Conservation (phyloP, 2,113 vertebrate genomes). For the Tor tambroides region DNA sequence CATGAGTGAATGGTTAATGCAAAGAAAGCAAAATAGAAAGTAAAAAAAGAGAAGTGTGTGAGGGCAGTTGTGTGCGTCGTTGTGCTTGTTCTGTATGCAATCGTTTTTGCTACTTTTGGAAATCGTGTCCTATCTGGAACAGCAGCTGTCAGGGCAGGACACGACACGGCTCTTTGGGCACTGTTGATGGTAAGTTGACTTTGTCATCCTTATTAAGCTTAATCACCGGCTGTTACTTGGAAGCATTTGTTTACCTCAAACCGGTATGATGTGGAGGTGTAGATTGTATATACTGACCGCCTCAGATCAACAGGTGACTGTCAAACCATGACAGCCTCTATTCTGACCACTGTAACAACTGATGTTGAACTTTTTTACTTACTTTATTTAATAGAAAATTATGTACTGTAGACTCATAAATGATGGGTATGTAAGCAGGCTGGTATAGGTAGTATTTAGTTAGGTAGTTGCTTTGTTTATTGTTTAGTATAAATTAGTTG, state of each 20-base stretch:
- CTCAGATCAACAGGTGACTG: neutral
- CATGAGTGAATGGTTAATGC: neutral
- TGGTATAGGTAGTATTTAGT: neutral
- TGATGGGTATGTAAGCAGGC: neutral
- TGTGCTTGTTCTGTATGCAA: conserved; percentile 34
- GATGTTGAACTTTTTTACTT: neutral
- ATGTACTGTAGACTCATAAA: neutral
- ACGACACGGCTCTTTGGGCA: conserved; percentile 24
- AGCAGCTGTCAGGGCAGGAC: conserved; percentile 30
- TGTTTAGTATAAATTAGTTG: neutral
- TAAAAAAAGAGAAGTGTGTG: conserved; percentile 29
- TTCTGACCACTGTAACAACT: neutral
- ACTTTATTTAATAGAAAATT: neutral
- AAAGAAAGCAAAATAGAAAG: conserved; percentile 13
- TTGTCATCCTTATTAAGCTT: neutral
- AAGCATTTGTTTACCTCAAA: neutral
- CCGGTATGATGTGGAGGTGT: neutral
- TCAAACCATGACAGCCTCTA: neutral
- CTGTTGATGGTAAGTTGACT: conserved; percentile 39
- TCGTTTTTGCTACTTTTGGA: conserved; percentile 30
- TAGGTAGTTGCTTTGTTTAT: neutral
- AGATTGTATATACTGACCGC: neutral
- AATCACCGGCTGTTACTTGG: conserved; percentile 5
- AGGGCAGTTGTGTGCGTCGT: conserved; percentile 27
- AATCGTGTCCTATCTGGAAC: conserved; percentile 47